Evolutionary conservation across 2,888 invertebrate species (phyloP), one percentile per base, ranked within the genome.

Genomic region (Ganaspis brasiliensis): DNA sequence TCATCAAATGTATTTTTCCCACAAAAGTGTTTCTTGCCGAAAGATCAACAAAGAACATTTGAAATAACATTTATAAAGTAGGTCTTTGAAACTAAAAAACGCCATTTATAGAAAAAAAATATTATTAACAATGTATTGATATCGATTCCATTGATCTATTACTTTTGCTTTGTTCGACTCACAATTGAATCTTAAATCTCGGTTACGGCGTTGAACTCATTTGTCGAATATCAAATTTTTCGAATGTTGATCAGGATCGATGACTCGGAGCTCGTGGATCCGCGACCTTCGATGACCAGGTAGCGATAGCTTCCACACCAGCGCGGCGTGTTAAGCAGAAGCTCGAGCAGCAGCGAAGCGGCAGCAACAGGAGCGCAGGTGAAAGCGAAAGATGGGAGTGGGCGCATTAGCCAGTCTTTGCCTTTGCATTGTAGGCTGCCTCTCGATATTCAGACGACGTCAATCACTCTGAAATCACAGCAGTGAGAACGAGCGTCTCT

Each of bases 241-340:
- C 24, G 45, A 67, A 45, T 24, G 67, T 67, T 37, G 67, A 67
- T 67, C 67, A 67, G 67, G 67, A 67, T 67, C 40, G 40, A 67
- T 67, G 67, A 67, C 67, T 63, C 63, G 40, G 40, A 37, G 16
- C 67, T 45, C n/a, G 40, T 63, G 21, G 63, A 40, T 63, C 40
- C 67, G 67, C 40, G 67, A 67, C 40, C 67, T 45, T 45, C 40
- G 67, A 67, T 67, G 67, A 45, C 67, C 67, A 67, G 24, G 67
- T 67, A 67, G 67, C 67, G 67, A 67, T 67, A 67, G 45, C 67
- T 45, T 67, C 67, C 67, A 67, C 67, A 67, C 67, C 45, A 67
- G 21, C n/a, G 45, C 45, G 45, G 63, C 63, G 21, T 24, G 45
- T 67, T 67, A 67, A 67, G 40, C 67, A 67, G 67, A 45, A 67